Conservation (phyloP, 2,113 vertebrate genomes). For the Micronycteris hirsuta region DNA sequence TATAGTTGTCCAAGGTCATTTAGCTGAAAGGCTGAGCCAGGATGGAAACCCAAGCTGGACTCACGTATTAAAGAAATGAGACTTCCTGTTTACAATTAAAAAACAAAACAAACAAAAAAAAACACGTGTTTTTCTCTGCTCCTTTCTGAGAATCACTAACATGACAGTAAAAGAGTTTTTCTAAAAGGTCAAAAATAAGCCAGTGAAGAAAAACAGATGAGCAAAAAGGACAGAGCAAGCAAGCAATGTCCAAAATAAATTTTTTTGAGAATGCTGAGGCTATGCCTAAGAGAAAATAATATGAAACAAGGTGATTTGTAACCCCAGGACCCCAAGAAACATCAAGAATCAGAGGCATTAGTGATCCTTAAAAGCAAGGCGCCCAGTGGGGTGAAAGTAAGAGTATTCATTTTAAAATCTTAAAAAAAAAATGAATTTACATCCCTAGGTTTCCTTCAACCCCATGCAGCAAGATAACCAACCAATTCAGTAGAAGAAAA, state of each 20-base stretch:
- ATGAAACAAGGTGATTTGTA: background rate
- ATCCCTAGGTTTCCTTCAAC: background rate
- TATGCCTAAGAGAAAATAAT: background rate
- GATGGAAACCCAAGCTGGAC: background rate
- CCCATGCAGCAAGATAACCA: background rate
- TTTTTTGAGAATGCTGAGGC: background rate
- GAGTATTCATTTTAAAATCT: background rate
- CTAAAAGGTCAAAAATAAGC: slow-evolving; percentile 12
- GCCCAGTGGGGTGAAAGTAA: background rate
- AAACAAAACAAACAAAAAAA: background rate
- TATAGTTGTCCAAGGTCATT: background rate
- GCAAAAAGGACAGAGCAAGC: background rate
- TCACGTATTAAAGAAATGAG: slow-evolving; percentile 17
- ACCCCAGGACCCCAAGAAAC: background rate
- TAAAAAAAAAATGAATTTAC: background rate
- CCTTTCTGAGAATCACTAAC: slow-evolving; percentile 24
- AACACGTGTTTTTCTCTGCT: background rate
- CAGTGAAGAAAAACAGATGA: background rate
- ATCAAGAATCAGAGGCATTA: background rate
- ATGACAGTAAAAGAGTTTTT: background rate
- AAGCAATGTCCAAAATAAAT: background rate
- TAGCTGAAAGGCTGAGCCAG: background rate
- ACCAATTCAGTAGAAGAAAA: background rate
- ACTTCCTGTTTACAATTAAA: slow-evolving; percentile 5
- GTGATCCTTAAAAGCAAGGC: background rate